Percentiles rank a stretch among this genome's conserved stretches.
phyloP scores from a whole-genome alignment of 2,113 vertebrate genomes.

The Elachura formosa region DNA sequence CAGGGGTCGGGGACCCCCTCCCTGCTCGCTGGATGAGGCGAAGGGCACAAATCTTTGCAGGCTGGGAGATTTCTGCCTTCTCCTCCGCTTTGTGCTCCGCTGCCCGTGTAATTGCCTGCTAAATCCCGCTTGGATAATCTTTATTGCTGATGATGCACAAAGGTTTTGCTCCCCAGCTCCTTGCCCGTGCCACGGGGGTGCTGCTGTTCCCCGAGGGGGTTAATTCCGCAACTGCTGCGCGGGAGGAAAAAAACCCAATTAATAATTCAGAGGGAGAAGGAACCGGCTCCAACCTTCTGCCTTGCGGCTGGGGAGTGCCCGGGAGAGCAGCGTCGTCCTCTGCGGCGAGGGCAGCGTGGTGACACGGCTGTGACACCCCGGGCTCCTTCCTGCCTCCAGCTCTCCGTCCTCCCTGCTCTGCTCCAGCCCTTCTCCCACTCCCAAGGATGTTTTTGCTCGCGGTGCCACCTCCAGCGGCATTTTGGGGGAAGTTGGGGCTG shows the following conservation, averaged over 20 bases:
- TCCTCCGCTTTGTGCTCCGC: neutral
- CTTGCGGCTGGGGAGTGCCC: neutral
- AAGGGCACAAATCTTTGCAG: neutral
- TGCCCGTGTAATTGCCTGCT: neutral
- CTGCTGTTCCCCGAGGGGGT: neutral
- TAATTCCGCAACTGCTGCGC: neutral
- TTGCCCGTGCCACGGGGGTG: neutral
- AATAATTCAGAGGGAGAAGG: constrained; percentile 41
- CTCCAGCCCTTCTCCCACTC: neutral
- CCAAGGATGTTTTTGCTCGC: neutral
- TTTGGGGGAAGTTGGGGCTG: neutral
- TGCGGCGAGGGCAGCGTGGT: neutral
- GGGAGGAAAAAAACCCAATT: neutral
- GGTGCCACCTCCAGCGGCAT: rapidly evolving
- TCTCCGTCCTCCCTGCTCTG: neutral
- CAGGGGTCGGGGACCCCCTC: too few relatives aligned
- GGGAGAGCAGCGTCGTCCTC: neutral
- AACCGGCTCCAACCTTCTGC: neutral
- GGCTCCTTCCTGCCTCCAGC: neutral
- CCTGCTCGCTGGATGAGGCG: rapidly evolving
- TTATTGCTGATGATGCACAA: neutral
- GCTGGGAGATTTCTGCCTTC: constrained; percentile 13
- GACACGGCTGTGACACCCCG: neutral
- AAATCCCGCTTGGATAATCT: neutral
- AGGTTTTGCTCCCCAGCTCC: neutral